Percentiles rank a stretch among this genome's conserved stretches.
These are phyloP conservation scores for Saimiri boliviensis DNA, from an alignment of 2,113 vertebrate species.

Conservation along the genomic window DNA sequence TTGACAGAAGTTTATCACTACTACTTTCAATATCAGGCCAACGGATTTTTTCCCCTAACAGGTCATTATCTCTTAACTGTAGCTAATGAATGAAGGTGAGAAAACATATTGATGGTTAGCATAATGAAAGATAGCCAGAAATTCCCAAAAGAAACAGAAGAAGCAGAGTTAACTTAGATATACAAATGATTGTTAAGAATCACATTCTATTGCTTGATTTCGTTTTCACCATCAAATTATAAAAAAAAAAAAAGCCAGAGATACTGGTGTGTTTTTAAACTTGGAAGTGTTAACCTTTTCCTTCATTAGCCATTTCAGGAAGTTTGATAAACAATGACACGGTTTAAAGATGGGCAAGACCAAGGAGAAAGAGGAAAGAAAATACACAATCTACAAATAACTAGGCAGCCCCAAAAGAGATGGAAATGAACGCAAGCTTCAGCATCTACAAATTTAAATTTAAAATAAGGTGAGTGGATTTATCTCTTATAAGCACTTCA, in stretches of 20 bases:
- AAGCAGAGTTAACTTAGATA: conserved; percentile 31
- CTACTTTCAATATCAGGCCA: background rate
- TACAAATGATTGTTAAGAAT: conserved; percentile 45
- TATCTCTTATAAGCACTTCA: background rate
- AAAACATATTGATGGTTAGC: background rate
- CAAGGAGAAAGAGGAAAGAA: background rate
- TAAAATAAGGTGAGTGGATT: background rate
- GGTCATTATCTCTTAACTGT: background rate
- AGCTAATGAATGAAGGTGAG: background rate
- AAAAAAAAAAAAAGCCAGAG: background rate
- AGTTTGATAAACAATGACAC: background rate
- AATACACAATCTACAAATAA: background rate
- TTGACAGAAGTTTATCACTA: background rate
- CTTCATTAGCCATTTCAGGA: background rate
- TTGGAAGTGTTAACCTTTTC: background rate
- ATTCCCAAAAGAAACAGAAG: background rate
- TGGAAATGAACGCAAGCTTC: background rate
- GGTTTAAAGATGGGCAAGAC: background rate
- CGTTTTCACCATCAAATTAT: background rate
- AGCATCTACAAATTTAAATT: background rate
- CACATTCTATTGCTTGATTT: background rate
- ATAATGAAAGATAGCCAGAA: background rate
- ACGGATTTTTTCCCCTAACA: background rate
- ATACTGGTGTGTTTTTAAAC: background rate
- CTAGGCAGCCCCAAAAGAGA: background rate